phyloP scores from a whole-genome alignment of 1,140 invertebrate genomes.

The Drosophila bipectinata region DNA sequence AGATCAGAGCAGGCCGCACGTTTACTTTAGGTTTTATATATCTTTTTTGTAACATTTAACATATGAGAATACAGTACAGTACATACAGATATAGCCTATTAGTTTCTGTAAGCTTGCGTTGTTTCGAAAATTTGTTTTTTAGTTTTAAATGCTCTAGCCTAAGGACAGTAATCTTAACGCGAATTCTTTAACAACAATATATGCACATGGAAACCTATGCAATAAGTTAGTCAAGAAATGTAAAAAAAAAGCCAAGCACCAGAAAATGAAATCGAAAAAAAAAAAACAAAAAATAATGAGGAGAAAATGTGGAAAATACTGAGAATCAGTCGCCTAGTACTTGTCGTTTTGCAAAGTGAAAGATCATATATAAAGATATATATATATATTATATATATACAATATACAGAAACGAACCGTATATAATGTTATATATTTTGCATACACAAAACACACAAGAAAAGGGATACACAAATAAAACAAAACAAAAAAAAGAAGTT shows the following conservation, averaged over 20 bases:
- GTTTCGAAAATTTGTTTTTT: conserved; percentile 80
- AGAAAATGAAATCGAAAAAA: conserved; percentile 28
- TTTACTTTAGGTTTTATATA: conserved; percentile 47
- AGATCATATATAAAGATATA: conserved; percentile 54
- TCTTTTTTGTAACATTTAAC: conserved; percentile 46
- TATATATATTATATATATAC: conserved; percentile 42
- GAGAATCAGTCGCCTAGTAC: conserved; percentile 49
- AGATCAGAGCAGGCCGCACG: conserved; percentile 50
- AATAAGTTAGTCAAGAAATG: conserved; percentile 77
- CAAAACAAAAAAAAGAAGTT: conserved; percentile 58
- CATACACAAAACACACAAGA: conserved; percentile 47
- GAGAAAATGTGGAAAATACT: conserved; percentile 23
- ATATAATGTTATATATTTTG: conserved; percentile 81
- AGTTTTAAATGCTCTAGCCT: conserved; percentile 71
- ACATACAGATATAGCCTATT: conserved; percentile 60
- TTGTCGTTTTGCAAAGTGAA: conserved; percentile 63
- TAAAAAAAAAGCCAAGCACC: conserved; percentile 57
- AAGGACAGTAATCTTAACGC: conserved; percentile 65
- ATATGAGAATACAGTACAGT: conserved; percentile 28
- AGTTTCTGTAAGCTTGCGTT: conserved; percentile 74
- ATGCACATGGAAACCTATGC: conserved; percentile 72
- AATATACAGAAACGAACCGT: conserved; percentile 43
- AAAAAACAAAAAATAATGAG: conserved; percentile 36
- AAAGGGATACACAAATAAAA: conserved; percentile 38
- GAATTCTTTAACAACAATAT: conserved; percentile 65